Base-by-base conservation (phyloP, 2,113 vertebrate species). In the Pheucticus melanocephalus region DNA sequence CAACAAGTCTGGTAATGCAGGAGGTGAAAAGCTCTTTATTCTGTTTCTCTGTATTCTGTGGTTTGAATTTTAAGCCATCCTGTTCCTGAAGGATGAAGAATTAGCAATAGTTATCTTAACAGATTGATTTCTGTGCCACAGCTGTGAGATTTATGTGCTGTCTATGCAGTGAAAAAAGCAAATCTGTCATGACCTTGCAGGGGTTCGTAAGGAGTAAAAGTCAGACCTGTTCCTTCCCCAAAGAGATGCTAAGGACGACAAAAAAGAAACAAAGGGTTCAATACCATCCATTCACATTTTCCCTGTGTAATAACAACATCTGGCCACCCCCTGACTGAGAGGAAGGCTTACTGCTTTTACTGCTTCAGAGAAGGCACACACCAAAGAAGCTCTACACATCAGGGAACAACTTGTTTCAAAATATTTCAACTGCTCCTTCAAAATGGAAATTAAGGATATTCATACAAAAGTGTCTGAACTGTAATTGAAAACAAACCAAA, bases 1-100 rank as follows among this genome's bases (percentile, higher is more conserved):
- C 93, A 94, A 88, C 79, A 78, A 86, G 64, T 69, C 63, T 21
- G 5, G 76, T 48, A 90, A 94, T 3, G 37, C 8, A 81, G 76
- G 92, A 96, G 90, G 75, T 28, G 88, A 93, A 94, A 95, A 96
- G 75, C 75, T 88, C 82, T 54, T 37, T 82, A 82, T 86, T 84
- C 73, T 91, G 42, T 65, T 86, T 39, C 44, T 84, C 63, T 64
- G 7, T 69, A 64, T 77, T 57, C 71, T 50, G 16, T 16, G 80
- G 84, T 61, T 72, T 91, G 90, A 85, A 84, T 76, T 73, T 83
- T 61, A 89, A 89, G 31, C 70, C 21, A 39, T 37, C 5, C 53
- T 68, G 22, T 33, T 84, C 65, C 61, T 65, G 37, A 6, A 82
- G 48, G 40, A 87, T 61, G 81, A 82, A 82, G 82, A 84, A 94